Percentiles rank a stretch among this genome's conserved stretches.
Conservation (phyloP, 2,113 vertebrate genomes). For the Noctilio leporinus region DNA sequence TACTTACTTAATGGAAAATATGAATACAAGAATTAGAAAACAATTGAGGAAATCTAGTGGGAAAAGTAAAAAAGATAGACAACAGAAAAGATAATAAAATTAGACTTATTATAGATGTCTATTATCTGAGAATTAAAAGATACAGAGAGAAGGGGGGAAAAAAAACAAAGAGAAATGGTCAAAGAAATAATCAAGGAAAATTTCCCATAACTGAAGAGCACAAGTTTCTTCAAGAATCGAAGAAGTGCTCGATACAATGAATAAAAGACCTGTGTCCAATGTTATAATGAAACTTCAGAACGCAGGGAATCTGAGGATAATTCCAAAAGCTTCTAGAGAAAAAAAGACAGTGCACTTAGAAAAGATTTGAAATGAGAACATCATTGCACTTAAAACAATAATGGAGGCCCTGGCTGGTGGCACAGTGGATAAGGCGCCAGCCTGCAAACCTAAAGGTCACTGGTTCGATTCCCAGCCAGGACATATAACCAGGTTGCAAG, state of each 20-base stretch:
- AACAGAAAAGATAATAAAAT: not conserved
- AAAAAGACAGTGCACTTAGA: not conserved
- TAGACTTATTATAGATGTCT: not conserved
- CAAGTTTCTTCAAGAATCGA: not conserved
- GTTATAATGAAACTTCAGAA: not conserved
- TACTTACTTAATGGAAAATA: not conserved
- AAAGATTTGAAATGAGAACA: not conserved
- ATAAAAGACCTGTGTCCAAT: not conserved
- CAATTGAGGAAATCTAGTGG: not conserved
- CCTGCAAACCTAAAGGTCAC: too few relatives aligned
- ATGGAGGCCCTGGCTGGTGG: too few relatives aligned
- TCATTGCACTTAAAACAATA: not conserved
- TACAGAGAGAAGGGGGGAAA: not conserved
- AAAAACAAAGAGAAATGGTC: not conserved
- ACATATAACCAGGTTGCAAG: too few relatives aligned
- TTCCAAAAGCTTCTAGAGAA: not conserved
- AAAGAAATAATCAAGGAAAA: not conserved
- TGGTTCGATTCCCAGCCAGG: too few relatives aligned
- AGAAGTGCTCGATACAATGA: not conserved
- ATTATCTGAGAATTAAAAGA: not conserved
- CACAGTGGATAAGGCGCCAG: too few relatives aligned
- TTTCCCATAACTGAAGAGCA: not conserved
- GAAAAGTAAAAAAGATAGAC: not conserved
- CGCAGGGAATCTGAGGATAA: not conserved
- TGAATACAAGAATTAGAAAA: not conserved